phyloP scores from a whole-genome alignment of 2,797 vertebrate species.

The Thalassophryne amazonica region DNA sequence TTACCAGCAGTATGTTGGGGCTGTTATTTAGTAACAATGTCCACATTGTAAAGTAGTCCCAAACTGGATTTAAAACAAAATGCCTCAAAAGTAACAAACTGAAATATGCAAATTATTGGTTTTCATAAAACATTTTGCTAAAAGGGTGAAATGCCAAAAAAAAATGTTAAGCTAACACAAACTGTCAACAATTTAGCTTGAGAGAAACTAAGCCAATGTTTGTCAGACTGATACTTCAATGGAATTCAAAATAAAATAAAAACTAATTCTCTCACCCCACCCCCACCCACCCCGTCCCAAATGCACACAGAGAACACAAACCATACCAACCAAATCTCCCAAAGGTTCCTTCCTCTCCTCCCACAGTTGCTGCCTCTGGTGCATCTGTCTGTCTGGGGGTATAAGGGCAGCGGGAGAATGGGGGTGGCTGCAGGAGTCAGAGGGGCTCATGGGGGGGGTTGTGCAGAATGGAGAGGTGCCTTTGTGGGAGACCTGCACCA shows the following conservation, averaged over 20 bases:
- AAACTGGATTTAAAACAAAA: background rate
- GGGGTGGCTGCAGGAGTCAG: constrained; percentile 41
- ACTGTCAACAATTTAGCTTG: constrained; percentile 33
- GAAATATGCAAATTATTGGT: background rate
- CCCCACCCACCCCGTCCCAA: constrained; percentile 8
- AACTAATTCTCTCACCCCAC: no score
- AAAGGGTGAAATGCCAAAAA: constrained; percentile 4
- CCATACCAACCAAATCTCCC: constrained; percentile 38
- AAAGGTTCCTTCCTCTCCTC: constrained; percentile 48
- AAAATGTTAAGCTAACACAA: background rate
- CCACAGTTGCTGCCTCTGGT: constrained; percentile 55
- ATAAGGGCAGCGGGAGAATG: constrained; percentile 53
- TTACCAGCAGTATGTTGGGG: background rate
- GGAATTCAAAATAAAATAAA: constrained; percentile 63
- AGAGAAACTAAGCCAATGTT: constrained; percentile 30
- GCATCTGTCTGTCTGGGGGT: constrained; percentile 75
- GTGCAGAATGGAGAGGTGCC: constrained; percentile 49
- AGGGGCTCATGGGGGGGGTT: constrained; percentile 27
- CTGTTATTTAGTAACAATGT: constrained; percentile 14
- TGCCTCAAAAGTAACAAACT: background rate
- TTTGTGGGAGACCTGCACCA: constrained; percentile 67
- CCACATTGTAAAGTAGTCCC: background rate
- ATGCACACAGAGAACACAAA: constrained; percentile 26
- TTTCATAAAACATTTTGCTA: background rate
- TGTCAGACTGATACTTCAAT: constrained; percentile 43